Base-by-base conservation (phyloP, 2,888 invertebrate species). In the Hydrotaea diabolus region DNA sequence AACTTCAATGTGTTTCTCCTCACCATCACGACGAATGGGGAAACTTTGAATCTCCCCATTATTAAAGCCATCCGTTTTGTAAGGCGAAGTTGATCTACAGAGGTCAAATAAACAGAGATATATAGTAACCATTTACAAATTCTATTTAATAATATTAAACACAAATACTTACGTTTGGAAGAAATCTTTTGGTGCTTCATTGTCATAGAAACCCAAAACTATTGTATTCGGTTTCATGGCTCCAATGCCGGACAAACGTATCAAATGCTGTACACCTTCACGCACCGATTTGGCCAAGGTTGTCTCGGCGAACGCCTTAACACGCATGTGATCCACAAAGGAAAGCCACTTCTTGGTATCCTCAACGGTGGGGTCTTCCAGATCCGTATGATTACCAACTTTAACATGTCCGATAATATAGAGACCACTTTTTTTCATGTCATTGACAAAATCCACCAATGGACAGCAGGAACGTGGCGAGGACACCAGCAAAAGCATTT, bases 181-280 rank as follows among this genome's bases (percentile, higher is more conserved):
- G 92, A 97, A 97, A 91, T 98, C 97, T 53, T 93, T 93, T 0
- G 96, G 96, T 0, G 93, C 89, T 36, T 95, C 94, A 26, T 95
- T 94, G 90, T 99, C 99, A 86, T 97, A 95, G 93, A 98, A 99
- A 19, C 99, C 99, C 64, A 99, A 93, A 46, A 99, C 94, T 81
- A 99, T 97, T 0, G 99, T 99, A 91, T 99, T 99, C 0, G 99
- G 99, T 92, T 99, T 99, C 99, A 99, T 99, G 15, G 99, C 99
- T 0, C 99, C 99, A 90, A 99, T 95, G 2, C 99, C 99, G 0
- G 98, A 96, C 82, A 99, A 93, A 39, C 98, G 94, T 71, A 97
- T 95, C 86, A 99, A 93, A 93, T 99, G 99, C 82, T 97, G 97
- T 59, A 99, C 94, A 2, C 99, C 99, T 87, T 96, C 96, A 0